Evolutionary conservation across 2,888 invertebrate genomes (phyloP).

Genomic region (Andrena camellia): DNA sequence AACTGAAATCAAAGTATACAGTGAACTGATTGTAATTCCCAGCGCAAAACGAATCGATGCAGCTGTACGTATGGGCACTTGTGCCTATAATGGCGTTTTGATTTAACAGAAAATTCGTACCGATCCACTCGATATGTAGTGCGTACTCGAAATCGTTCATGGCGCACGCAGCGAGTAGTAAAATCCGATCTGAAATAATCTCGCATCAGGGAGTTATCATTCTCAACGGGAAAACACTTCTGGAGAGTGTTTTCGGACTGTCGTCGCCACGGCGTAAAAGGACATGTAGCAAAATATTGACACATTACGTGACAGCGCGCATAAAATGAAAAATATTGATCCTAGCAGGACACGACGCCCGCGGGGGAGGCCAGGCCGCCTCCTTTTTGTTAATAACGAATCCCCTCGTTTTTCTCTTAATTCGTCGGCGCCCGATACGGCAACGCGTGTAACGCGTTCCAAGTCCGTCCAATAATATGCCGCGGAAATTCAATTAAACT

Average conservation of each 20-base stretch:
- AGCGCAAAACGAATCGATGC: no score
- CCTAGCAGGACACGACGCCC: not conserved
- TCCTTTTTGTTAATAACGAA: constrained; percentile 5
- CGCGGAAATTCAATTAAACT: constrained; percentile 70
- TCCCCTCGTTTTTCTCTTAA: constrained; percentile 18
- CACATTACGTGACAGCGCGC: constrained; percentile 6
- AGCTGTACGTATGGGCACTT: no score
- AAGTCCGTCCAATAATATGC: constrained; percentile 55
- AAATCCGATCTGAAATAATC: constrained; percentile 23
- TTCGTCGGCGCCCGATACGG: constrained; percentile 14
- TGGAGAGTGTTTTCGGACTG: constrained; percentile 14
- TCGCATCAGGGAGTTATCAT: not conserved
- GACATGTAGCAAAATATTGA: constrained; percentile 30
- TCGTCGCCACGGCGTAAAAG: constrained; percentile 9
- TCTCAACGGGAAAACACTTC: constrained; percentile 2
- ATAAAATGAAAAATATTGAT: constrained; percentile 25
- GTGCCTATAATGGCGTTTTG: no score
- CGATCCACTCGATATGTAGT: no score
- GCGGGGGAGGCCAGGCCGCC: not conserved
- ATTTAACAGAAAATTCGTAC: no score
- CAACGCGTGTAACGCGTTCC: constrained; percentile 43
- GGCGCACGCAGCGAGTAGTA: not conserved
- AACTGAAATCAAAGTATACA: constrained; percentile 8
- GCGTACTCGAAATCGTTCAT: no score
- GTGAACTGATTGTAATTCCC: not conserved